Percentiles rank a stretch among this genome's conserved stretches.
Conservation (phyloP, 2,797 vertebrate species). For the Xiphophorus birchmanni region DNA sequence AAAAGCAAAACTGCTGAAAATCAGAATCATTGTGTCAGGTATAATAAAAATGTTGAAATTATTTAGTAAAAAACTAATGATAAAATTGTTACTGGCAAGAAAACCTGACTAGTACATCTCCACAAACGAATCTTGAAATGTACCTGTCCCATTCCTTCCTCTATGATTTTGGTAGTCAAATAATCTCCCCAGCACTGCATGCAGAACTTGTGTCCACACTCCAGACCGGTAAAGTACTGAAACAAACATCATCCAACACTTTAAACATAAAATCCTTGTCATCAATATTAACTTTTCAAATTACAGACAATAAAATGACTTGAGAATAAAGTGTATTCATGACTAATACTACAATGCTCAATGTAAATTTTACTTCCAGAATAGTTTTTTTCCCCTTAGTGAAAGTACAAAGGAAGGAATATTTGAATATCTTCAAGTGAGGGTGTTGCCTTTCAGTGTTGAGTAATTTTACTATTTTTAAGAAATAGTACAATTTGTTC, state of each 20-base stretch:
- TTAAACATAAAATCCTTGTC: not conserved
- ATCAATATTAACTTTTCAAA: not conserved
- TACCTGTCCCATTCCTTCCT: conserved; percentile 99
- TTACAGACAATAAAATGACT: not conserved
- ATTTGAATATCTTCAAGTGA: not conserved
- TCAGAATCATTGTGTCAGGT: not conserved
- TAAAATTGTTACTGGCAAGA: not conserved
- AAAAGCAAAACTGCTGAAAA: not conserved
- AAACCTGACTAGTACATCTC: not conserved
- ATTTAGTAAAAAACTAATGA: not conserved
- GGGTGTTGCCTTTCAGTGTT: not conserved
- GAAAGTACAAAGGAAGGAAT: not conserved
- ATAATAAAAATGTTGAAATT: not conserved
- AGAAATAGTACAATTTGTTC: not conserved
- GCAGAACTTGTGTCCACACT: conserved; percentile 99
- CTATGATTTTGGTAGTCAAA: conserved; percentile 99
- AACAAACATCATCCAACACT: conserved; percentile 50
- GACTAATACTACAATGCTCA: not conserved
- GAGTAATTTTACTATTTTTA: not conserved
- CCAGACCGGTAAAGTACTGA: conserved; percentile 98
- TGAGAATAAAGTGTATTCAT: not conserved
- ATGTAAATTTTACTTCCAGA: not conserved
- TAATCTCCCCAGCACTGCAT: conserved; percentile 99
- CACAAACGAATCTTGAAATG: not conserved
- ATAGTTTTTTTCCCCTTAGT: not conserved